Percentiles rank a stretch among this genome's conserved stretches.
phyloP scores from a whole-genome alignment of 2,888 invertebrate species.

The Lasius platythorax region DNA sequence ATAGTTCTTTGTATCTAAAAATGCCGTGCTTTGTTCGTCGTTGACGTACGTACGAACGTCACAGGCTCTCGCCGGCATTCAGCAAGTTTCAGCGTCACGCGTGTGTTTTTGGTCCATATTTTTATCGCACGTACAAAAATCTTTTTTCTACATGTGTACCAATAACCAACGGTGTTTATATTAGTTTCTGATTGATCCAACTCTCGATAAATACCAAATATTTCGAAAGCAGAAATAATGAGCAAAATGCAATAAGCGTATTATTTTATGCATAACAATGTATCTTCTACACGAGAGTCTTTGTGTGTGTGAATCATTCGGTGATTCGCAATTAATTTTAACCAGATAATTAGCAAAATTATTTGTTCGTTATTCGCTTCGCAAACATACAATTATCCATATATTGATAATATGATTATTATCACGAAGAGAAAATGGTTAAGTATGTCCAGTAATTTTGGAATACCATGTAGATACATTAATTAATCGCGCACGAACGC shows the following conservation, averaged over 20 bases:
- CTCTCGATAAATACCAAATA: not conserved
- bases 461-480: conserved; percentile 9
- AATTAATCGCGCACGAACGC: conserved; percentile 16
- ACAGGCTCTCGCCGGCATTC: conserved; percentile 1
- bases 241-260: not conserved
- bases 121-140: not conserved
- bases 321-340: conserved; percentile 18
- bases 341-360: not conserved
- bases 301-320: not conserved
- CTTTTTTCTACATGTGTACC: conserved; percentile 12
- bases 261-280: not conserved
- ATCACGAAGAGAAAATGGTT: not conserved
- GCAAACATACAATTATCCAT: not conserved
- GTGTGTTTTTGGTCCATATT: conserved; percentile 31
- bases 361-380: not conserved
- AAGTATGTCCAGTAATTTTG: not conserved
- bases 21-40: conserved; percentile 13
- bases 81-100: conserved; percentile 20
- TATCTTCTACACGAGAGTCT: not conserved
- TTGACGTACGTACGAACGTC: conserved; percentile 8
- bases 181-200: conserved; percentile 17
- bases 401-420: not conserved
- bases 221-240: not conserved
- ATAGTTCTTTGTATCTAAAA: conserved; percentile 62
- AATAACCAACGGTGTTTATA: not conserved